Conservation (phyloP, 2,113 vertebrate genomes). For the Thamnaconus septentrionalis region DNA sequence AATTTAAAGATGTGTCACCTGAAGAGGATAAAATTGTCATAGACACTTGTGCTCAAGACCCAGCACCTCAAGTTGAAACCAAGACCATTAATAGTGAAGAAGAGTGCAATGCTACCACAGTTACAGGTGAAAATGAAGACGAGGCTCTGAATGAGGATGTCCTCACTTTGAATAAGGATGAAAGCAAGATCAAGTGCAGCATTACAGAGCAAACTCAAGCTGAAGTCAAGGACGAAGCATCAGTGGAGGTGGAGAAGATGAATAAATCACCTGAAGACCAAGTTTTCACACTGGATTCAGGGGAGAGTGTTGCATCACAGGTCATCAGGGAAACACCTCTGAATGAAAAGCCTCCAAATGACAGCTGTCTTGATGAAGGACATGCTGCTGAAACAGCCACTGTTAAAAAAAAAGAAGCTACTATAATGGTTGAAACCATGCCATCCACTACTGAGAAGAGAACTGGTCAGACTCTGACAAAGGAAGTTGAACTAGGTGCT, state of each 20-base stretch:
- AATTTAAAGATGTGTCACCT: background rate
- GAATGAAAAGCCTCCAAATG: background rate
- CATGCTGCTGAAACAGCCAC: background rate
- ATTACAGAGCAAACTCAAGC: slow-evolving; percentile 17
- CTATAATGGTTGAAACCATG: background rate
- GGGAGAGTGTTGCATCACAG: background rate
- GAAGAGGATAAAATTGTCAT: slow-evolving; percentile 8
- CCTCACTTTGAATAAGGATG: slow-evolving; percentile 14
- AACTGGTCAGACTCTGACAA: slow-evolving; percentile 11
- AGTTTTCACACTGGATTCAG: slow-evolving; percentile 2
- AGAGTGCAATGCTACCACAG: slow-evolving; percentile 2
- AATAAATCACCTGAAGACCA: slow-evolving; percentile 10
- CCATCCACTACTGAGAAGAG: slow-evolving; percentile 17
- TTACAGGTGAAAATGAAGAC: slow-evolving; percentile 9
- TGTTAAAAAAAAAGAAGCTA: slow-evolving; percentile 1
- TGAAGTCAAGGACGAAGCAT: slow-evolving; percentile 26
- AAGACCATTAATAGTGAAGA: slow-evolving; percentile 12
- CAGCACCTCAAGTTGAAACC: slow-evolving; percentile 5
- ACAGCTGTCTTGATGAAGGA: slow-evolving; percentile 3
- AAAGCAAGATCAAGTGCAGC: slow-evolving; percentile 9
- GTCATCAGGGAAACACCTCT: slow-evolving; percentile 1
- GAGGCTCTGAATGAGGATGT: background rate
- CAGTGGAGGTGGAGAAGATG: slow-evolving; percentile 11
- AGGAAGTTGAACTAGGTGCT: slow-evolving; percentile 22
- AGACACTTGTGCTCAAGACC: slow-evolving; percentile 3